Evolutionary conservation across 2,113 vertebrate species (phyloP).

Genomic region (Melanerpes formicivorus): DNA sequence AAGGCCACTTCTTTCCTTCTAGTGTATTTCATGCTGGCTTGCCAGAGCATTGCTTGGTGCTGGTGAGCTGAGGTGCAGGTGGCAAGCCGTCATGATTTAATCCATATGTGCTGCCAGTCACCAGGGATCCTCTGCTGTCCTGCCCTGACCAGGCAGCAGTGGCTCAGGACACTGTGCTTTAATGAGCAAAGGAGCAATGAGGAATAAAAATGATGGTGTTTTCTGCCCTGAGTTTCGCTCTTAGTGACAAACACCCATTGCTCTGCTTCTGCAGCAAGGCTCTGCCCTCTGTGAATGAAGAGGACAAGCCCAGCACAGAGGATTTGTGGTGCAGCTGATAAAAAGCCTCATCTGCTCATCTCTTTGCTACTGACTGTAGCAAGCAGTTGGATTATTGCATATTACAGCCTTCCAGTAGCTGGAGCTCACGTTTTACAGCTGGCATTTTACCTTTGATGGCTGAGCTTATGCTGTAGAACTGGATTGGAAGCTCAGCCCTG

Average conservation of each 20-base stretch:
- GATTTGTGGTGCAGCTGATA: not conserved
- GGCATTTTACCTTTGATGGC: not conserved
- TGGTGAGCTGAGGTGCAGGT: accelerated
- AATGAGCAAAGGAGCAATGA: not conserved
- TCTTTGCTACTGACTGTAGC: not conserved
- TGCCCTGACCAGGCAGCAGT: not conserved
- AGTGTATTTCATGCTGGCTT: not conserved
- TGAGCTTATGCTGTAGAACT: not conserved
- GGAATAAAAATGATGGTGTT: not conserved
- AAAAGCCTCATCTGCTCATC: not conserved
- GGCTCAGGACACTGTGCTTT: not conserved
- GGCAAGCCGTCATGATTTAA: not conserved
- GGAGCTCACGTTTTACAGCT: not conserved
- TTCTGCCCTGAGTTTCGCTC: not conserved
- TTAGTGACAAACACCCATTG: not conserved
- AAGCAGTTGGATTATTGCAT: not conserved
- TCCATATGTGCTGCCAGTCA: not conserved
- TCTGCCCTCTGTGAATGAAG: not conserved
- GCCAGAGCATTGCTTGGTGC: accelerated
- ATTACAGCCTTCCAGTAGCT: not conserved
- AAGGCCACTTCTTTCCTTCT: no score
- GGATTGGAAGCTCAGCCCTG: not conserved
- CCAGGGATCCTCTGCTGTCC: accelerated
- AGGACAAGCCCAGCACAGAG: not conserved
- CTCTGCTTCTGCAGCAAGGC: accelerated